A percentile compares a stretch with the other conserved stretches of the same genome.
Conservation (phyloP, 2,797 vertebrate species). For the Xenops minutus region DNA sequence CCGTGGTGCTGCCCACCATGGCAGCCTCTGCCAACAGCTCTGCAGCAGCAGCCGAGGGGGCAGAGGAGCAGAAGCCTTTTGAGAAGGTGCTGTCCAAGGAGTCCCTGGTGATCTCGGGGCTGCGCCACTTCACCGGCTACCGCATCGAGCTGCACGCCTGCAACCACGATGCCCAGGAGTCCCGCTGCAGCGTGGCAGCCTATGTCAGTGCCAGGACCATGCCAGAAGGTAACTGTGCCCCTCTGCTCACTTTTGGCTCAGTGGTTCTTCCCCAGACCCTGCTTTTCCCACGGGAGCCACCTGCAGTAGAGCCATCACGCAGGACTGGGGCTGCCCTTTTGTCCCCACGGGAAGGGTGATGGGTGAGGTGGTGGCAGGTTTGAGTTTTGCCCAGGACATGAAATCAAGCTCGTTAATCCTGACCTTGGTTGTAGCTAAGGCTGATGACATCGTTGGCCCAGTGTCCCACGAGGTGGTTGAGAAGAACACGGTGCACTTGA, state of each 20-base stretch:
- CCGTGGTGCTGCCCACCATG: slow-evolving; percentile 68
- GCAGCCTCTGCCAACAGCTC: slow-evolving; percentile 66
- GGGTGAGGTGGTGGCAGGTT: background rate
- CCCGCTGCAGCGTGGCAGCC: slow-evolving; percentile 88
- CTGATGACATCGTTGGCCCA: slow-evolving; percentile 85
- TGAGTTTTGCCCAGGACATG: background rate
- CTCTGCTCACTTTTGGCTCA: background rate
- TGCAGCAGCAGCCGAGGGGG: slow-evolving; percentile 55
- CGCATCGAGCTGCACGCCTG: slow-evolving; percentile 97
- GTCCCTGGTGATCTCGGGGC: slow-evolving; percentile 88
- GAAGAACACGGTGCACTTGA: slow-evolving; percentile 84
- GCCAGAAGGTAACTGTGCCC: slow-evolving; percentile 84
- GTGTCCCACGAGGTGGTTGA: slow-evolving; percentile 86
- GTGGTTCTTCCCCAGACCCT: background rate
- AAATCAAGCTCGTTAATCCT: background rate
- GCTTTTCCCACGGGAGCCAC: background rate
- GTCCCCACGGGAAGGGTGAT: background rate
- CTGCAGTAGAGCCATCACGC: accelerated
- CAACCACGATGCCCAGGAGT: slow-evolving; percentile 80
- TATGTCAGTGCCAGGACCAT: slow-evolving; percentile 93
- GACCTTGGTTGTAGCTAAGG: slow-evolving; percentile 81
- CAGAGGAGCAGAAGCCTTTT: slow-evolving; percentile 70
- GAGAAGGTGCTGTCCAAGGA: slow-evolving; percentile 85
- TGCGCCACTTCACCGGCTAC: slow-evolving; percentile 94
- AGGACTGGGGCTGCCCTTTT: accelerated